Evolutionary conservation across 2,888 invertebrate genomes (phyloP), one percentile per base, ranked within the genome.

Genomic region (Dugesia japonica): DNA sequence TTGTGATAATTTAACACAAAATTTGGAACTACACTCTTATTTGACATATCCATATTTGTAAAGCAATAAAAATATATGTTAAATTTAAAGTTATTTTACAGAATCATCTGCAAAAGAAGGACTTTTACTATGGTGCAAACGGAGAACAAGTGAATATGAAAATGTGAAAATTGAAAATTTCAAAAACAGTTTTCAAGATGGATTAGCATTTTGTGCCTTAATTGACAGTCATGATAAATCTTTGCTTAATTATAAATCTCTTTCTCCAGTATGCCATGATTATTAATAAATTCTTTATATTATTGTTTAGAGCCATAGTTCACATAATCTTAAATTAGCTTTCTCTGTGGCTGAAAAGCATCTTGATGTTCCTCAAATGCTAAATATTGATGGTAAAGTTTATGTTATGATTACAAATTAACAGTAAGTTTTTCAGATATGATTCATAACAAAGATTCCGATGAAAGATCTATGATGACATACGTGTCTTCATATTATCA

Each of bases 161-260:
- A 56, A 56, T 56, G 17, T 56, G 4, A 56, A 56, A n/a, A n/a
- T 56, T 20, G 56, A 56, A 23, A 56, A 56, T 56, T 56, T 56
- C 56, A 56, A 23, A 56, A 56, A n/a, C n/a, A 56, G 56, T 56
- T 56, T 56, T n/a, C 56, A 56, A n/a, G 56, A 56, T n/a, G 56
- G 56, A n/a, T 56, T 56, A 23, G 56, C 17, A 9, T 56, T 56
- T 23, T 56, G 56, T n/a, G 56, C 56, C n/a, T n/a, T 56, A 56
- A 20, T 56, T n/a, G 20, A 56, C 17, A 56, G 23, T 7, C 23
- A 56, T 23, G 56, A 56, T 23, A 56, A 23, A 56, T 20, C 56
- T 4, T 23, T 56, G n/a, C 23, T 56, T 20, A n/a, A 56, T 56
- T 56, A 56, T 23, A n/a, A 56, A 9, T 56, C 56, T 20, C 23